Percentiles rank a stretch among this genome's conserved stretches.
phyloP scores from a whole-genome alignment of 2,888 invertebrate genomes.

The Sipha maydis region DNA sequence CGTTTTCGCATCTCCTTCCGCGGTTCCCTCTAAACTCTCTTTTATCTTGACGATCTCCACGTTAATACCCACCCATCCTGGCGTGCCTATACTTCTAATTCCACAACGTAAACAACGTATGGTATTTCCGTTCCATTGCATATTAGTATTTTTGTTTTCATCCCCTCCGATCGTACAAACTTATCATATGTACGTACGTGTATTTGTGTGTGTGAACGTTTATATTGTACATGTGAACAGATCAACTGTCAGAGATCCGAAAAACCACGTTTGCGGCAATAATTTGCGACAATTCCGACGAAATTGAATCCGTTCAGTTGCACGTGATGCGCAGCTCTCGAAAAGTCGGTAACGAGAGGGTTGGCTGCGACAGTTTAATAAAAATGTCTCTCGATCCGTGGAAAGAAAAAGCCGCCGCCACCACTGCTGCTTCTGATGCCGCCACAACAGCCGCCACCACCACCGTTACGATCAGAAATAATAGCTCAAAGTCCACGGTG shows the following conservation, averaged over 20 bases:
- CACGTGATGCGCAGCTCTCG: constrained; percentile 75
- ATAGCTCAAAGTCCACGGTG: neutral
- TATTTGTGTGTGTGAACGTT: constrained; percentile 59
- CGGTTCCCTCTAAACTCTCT: neutral
- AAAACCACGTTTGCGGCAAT: constrained; percentile 79
- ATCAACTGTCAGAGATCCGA: constrained; percentile 83
- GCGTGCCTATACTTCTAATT: neutral
- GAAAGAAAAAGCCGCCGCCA: neutral
- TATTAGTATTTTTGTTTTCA: neutral
- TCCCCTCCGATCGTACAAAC: neutral
- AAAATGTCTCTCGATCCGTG: constrained; percentile 58
- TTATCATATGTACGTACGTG: neutral
- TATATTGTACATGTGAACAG: constrained; percentile 67
- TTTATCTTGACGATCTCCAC: too few species aligned
- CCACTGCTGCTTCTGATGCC: neutral
- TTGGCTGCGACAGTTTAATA: constrained; percentile 73
- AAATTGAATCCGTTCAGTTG: constrained; percentile 74
- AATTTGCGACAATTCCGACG: constrained; percentile 81
- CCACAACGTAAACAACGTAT: neutral
- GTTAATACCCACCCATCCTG: neutral
- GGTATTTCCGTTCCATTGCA: neutral
- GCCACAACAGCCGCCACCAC: neutral
- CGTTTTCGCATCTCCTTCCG: neutral
- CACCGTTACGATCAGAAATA: neutral
- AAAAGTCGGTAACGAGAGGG: constrained; percentile 71